These are phyloP conservation scores for Iphiclides podalirius DNA, from an alignment of 2,888 invertebrate genomes.

Conservation along the genomic window DNA sequence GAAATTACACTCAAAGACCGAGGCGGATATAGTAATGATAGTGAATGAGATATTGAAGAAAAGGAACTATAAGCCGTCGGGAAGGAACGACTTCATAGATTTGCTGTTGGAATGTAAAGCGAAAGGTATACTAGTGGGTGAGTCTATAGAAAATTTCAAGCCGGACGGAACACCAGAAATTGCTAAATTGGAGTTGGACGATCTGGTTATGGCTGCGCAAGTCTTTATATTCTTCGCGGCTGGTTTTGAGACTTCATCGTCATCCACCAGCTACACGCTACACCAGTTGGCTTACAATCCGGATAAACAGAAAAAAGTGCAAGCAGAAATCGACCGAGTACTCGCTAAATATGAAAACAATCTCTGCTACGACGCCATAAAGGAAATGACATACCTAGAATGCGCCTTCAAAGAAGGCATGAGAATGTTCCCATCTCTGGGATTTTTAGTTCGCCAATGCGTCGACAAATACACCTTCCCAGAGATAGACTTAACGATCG, in stretches of 20 bases:
- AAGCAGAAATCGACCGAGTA: slow-evolving; percentile 48
- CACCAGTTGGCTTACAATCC: slow-evolving; percentile 55
- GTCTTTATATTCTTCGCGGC: slow-evolving; percentile 37
- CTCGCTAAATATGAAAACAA: slow-evolving; percentile 41
- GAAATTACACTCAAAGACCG: not conserved
- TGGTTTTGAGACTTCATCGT: slow-evolving; percentile 72
- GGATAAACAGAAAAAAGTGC: slow-evolving; percentile 46
- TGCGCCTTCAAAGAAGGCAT: slow-evolving; percentile 53
- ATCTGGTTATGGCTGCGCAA: slow-evolving; percentile 5
- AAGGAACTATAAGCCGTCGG: not conserved
- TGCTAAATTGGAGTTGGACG: not conserved
- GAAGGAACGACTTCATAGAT: slow-evolving; percentile 2
- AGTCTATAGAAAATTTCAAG: no score
- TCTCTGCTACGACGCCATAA: slow-evolving; percentile 52
- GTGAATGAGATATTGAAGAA: not conserved
- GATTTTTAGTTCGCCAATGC: slow-evolving; percentile 45
- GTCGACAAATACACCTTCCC: slow-evolving; percentile 46
- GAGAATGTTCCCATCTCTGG: slow-evolving; percentile 57
- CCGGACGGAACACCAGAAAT: no score
- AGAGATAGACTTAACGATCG: slow-evolving; percentile 45
- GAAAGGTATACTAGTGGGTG: not conserved
- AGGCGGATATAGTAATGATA: not conserved
- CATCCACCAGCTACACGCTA: slow-evolving; percentile 56
- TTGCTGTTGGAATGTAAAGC: not conserved
- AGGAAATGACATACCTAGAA: slow-evolving; percentile 57